phyloP scores from a whole-genome alignment of 2,888 invertebrate genomes.

The Nasonovia ribisnigri region DNA sequence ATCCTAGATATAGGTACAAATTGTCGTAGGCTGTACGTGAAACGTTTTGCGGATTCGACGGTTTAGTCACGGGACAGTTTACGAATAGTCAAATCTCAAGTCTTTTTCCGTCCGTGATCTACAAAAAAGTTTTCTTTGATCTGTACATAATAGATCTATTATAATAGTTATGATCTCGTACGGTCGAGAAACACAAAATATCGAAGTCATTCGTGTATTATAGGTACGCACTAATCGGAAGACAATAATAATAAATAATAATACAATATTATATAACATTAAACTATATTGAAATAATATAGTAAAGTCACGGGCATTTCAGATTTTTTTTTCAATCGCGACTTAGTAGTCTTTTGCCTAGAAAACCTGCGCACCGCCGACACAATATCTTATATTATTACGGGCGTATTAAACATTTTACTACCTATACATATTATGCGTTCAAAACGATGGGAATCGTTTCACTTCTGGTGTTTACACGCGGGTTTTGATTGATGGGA shows the following conservation, averaged over 20 bases:
- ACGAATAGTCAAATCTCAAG: too few relatives aligned
- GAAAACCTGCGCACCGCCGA: background rate
- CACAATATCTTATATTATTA: background rate
- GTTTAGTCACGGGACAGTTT: too few relatives aligned
- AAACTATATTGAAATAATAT: too few relatives aligned
- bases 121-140: background rate
- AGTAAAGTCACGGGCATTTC: too few relatives aligned
- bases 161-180: background rate
- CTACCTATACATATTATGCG: background rate
- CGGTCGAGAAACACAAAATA: background rate
- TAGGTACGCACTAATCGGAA: too few relatives aligned
- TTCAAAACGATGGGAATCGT: constrained; percentile 28
- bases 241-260: too few relatives aligned
- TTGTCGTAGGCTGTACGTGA: too few relatives aligned
- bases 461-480: constrained; percentile 46
- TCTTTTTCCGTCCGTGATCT: too few relatives aligned
- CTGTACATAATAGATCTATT: background rate
- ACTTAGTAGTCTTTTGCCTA: background rate
- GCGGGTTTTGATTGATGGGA: constrained; percentile 30
- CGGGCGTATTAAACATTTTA: background rate
- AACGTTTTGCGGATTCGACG: too few relatives aligned
- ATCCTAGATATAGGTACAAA: too few relatives aligned
- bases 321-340: background rate
- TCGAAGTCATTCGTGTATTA: background rate
- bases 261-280: too few relatives aligned